phyloP scores from a whole-genome alignment of 2,888 invertebrate genomes.

The Chrysopilus asiliformis region DNA sequence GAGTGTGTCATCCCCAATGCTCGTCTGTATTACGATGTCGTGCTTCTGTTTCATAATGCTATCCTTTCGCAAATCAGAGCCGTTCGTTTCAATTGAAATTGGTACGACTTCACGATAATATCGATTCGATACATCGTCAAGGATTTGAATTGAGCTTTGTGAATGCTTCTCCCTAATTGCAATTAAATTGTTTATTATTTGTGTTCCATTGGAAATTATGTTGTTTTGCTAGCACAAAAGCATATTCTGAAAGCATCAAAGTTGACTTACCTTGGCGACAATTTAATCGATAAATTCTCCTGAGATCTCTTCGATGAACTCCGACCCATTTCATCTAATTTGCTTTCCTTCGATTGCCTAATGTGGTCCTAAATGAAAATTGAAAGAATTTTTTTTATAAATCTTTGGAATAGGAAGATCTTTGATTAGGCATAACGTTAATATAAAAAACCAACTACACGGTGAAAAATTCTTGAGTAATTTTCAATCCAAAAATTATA shows the following conservation, averaged over 20 bases:
- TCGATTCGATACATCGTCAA: slow-evolving; percentile 33
- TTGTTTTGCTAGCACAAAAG: no score
- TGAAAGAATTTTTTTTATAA: neutral
- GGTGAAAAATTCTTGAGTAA: no score
- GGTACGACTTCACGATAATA: slow-evolving; percentile 33
- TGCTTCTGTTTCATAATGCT: slow-evolving; percentile 30
- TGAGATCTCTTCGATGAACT: slow-evolving; percentile 34
- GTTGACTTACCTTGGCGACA: slow-evolving; percentile 21
- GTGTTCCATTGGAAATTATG: no score
- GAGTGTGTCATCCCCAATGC: slow-evolving; percentile 22
- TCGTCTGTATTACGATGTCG: slow-evolving; percentile 32
- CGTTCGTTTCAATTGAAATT: slow-evolving; percentile 26
- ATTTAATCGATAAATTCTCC: slow-evolving; percentile 32
- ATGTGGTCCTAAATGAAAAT: slow-evolving; percentile 48
- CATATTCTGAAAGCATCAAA: no score
- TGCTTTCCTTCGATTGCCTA: slow-evolving; percentile 65
- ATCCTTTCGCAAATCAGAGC: slow-evolving; percentile 30
- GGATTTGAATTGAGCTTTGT: slow-evolving; percentile 32
- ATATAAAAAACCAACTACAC: neutral
- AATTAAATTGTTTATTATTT: no score
- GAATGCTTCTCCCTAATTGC: slow-evolving; percentile 31
- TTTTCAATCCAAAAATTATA: no score
- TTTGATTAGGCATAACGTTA: no score
- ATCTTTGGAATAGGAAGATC: no score
- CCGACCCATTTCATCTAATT: slow-evolving; percentile 52